phyloP scores from a whole-genome alignment of 2,888 invertebrate species.

The Clostera curtula region DNA sequence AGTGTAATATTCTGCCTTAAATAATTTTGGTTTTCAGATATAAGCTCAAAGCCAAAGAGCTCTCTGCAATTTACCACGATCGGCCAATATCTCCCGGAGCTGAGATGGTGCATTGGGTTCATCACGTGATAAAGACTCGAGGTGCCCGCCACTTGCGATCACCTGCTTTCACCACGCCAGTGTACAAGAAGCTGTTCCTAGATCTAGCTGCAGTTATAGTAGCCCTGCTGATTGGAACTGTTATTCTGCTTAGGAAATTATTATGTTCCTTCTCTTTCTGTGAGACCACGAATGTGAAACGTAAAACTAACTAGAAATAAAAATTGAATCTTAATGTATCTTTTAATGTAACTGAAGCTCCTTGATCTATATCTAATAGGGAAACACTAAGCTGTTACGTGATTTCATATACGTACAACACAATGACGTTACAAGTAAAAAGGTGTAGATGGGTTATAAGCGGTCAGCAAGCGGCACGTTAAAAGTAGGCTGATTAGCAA shows the following conservation, averaged over 20 bases:
- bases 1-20: no score
- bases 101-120: conserved; percentile 80
- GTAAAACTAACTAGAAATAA: conserved; percentile 10
- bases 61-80: conserved; percentile 33
- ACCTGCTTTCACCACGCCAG: conserved; percentile 27
- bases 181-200: conserved; percentile 43
- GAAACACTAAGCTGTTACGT: no score
- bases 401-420: no score
- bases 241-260: conserved; percentile 2
- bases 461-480: no score
- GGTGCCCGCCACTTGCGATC: conserved; percentile 67
- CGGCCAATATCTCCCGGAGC: conserved; percentile 71
- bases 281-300: conserved; percentile 4
- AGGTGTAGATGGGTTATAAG: no score
- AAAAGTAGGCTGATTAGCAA: no score
- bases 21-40: conserved; percentile 21
- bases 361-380: no score
- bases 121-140: conserved; percentile 74
- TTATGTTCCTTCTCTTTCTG: conserved; percentile 2
- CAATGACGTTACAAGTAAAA: no score
- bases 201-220: conserved; percentile 27
- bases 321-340: not conserved
- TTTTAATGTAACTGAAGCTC: no score
- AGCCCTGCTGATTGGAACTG: conserved; percentile 11
- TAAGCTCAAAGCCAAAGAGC: conserved; percentile 20